Evolutionary conservation across 35 echinoderm and acorn worm genomes (phyloP), one percentile per base, ranked within the genome.

Genomic region (Ptychodera flava): DNA sequence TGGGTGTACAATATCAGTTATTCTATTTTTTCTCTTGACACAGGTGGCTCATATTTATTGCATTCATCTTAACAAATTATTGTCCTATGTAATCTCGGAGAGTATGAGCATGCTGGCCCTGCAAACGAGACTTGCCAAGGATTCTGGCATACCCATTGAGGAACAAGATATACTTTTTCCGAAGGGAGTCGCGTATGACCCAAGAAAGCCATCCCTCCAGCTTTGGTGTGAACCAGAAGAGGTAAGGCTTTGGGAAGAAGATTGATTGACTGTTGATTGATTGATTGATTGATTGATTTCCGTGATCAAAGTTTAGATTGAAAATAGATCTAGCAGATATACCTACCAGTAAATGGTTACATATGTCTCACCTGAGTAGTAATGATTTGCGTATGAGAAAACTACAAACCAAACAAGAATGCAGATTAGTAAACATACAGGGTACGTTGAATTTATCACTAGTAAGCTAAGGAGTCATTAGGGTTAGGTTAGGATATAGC

Each of bases 101-200:
- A 32, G 28, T 0, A 80, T 76, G 31, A 76, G 14, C 15, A 31
- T 89, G 30, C 32, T 31, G 27, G 22, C 6, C 45, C 45, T 64
- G 22, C 45, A 64, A 64, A 64, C 45, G 22, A 64, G 6, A 28
- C 52, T 91, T 34, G 84, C 78, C 31, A 86, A 86, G 31, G 89
- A 91, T 28, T 86, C 89, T 16, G 84, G 84, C 0, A 81, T 91
- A 33, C 35, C 83, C 0, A 27, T 86, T 27, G 79, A 85, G 22
- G 78, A 91, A 38, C 89, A 91, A 29, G 89, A 91, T 1, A 91
- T 91, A 28, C 32, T 86, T 10, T 82, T 91, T 2, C 38, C 84
- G 22, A 86, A 77, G 1, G 89, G 84, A 28, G 80, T 80, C n/a
- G 27, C 79, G 22, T 29, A 64, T 15, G 89, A 91, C 32, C 29